These are phyloP conservation scores for Chaetoderma sp. DNA, from an alignment of 2,888 invertebrate species.

Conservation along the genomic window DNA sequence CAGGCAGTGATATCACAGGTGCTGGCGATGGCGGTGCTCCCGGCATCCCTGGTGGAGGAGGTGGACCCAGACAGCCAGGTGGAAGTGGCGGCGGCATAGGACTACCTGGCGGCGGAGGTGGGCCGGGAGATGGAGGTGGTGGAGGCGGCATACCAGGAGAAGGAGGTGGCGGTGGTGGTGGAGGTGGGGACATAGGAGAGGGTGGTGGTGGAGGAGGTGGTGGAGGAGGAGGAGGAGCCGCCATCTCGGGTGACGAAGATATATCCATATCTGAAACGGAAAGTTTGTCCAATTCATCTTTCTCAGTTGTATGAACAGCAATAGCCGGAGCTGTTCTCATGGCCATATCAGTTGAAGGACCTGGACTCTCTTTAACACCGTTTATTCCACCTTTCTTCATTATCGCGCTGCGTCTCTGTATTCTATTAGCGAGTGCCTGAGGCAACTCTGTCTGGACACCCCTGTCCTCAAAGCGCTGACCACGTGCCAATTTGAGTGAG, in stretches of 20 bases:
- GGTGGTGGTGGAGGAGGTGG: conserved; percentile 52
- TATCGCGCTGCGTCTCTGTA: not conserved
- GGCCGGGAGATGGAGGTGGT: conserved; percentile 32
- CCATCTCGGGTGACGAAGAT: conserved; percentile 24
- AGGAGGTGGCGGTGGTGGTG: conserved; percentile 31
- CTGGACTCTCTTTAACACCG: not conserved
- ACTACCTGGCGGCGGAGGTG: conserved; percentile 34
- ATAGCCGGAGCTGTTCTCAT: too few relatives aligned
- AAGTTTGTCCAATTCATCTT: too few relatives aligned
- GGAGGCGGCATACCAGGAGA: conserved; percentile 6
- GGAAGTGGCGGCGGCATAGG: conserved; percentile 38
- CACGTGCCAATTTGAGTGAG: not conserved
- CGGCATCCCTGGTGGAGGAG: conserved; percentile 23
- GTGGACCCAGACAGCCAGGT: conserved; percentile 23
- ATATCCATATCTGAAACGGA: too few relatives aligned
- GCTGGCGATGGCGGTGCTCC: conserved; percentile 28
- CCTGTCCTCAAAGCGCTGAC: conserved; percentile 44
- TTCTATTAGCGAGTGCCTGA: not conserved
- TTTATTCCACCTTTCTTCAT: not conserved
- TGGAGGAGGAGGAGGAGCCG: conserved; percentile 32
- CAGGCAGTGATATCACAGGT: conserved; percentile 32
- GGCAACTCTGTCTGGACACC: conserved; percentile 48
- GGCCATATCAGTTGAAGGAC: too few relatives aligned
- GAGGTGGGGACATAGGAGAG: conserved; percentile 41
- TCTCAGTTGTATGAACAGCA: too few relatives aligned